Conservation (phyloP, 2,888 invertebrate genomes). For the Agrotis exclamationis region DNA sequence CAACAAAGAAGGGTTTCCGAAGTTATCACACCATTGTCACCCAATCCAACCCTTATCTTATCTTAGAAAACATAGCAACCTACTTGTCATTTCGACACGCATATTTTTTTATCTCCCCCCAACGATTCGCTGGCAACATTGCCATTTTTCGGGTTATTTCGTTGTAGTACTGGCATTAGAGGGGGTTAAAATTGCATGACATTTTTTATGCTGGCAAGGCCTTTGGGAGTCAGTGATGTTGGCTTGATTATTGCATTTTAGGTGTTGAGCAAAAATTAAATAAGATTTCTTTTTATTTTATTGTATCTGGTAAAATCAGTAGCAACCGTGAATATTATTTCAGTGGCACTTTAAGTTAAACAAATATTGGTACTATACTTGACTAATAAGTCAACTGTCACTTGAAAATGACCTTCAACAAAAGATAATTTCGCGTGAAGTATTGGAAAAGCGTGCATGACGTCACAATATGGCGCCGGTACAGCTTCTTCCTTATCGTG, state of each 20-base stretch:
- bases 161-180: constrained; percentile 67
- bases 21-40: constrained; percentile 60
- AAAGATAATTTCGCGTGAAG: no score
- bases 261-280: background rate
- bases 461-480: no score
- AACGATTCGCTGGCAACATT: constrained; percentile 67
- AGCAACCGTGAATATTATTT: no score
- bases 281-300: background rate
- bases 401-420: no score
- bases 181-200: constrained; percentile 69
- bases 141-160: constrained; percentile 73
- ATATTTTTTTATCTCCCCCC: constrained; percentile 81
- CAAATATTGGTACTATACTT: no score
- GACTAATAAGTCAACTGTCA: no score
- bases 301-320: no score
- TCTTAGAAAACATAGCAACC: constrained; percentile 70
- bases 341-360: no score
- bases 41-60: constrained; percentile 71
- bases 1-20: constrained; percentile 29
- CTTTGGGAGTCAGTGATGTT: constrained; percentile 28
- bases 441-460: no score
- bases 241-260: constrained; percentile 36
- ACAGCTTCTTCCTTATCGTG: no score
- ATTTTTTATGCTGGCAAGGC: constrained; percentile 62
- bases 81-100: constrained; percentile 73